These are phyloP conservation scores for Sebastiscus albofasciatus DNA, from an alignment of 2,797 vertebrate species.

Conservation along the genomic window DNA sequence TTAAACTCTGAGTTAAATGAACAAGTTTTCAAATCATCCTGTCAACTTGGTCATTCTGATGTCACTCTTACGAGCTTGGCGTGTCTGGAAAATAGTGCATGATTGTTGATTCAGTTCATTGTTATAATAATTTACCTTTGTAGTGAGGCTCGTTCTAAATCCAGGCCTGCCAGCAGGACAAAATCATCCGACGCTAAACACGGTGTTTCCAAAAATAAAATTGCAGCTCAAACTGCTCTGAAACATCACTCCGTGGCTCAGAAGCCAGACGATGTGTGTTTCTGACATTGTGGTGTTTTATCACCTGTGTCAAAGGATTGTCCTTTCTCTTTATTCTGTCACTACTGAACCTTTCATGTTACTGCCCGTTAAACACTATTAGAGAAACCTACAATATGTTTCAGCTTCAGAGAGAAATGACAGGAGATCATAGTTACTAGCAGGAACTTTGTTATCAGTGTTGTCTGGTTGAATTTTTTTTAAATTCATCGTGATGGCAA, in stretches of 20 bases:
- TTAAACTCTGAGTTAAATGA: background rate
- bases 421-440: background rate
- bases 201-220: conserved; percentile 50
- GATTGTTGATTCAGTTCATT: conserved; percentile 2
- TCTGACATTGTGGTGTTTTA: conserved; percentile 11
- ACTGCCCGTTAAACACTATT: background rate
- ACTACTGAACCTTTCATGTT: background rate
- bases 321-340: background rate
- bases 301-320: background rate
- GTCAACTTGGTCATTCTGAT: background rate
- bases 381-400: background rate
- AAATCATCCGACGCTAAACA: conserved; percentile 20
- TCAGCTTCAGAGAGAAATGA: background rate
- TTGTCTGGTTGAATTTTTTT: background rate
- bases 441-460: background rate
- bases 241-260: conserved; percentile 23
- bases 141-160: conserved; percentile 26
- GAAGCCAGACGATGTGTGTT: conserved; percentile 3
- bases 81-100: background rate
- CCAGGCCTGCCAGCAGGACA: conserved; percentile 9
- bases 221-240: conserved; percentile 29
- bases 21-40: background rate
- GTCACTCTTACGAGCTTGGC: background rate
- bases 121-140: conserved; percentile 9
- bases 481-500: background rate